Base-by-base conservation (phyloP, 1,140 invertebrate species). In the Philotrypesis tridentata region DNA sequence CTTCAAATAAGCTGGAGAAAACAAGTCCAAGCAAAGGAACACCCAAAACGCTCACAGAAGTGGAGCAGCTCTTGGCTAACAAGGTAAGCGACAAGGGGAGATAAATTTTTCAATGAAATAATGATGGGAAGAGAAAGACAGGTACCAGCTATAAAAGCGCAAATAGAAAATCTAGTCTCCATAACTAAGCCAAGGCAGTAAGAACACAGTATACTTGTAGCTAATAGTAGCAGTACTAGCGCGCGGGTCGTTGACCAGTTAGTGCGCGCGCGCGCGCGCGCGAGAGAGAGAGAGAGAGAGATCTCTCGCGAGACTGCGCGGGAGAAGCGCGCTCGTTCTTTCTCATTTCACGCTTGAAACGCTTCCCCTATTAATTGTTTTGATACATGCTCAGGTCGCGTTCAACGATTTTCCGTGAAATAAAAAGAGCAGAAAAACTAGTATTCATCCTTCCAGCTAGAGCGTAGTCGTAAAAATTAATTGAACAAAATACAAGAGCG, bases 51-150 rank as follows among this genome's bases (percentile, higher is more conserved):
- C 83, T 92, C 6, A 89, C 87, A 7, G 88, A 92, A 82, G 89
- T 90, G 7, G 91, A 92, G 70, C 89, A 89, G 71, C 70, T 91
- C 21, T 76, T 92, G 43, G 90, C 91, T 0, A 91, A 92, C 14
- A 92, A 90, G 85, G 91, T 90, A 86, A 85, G 83, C 23, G 6
- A n/a, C n/a, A n/a, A n/a, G n/a, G n/a, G n/a, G n/a, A n/a, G n/a
- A n/a, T n/a, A n/a, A n/a, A n/a, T n/a, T n/a, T n/a, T n/a, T n/a
- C n/a, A n/a, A n/a, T n/a, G n/a, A n/a, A n/a, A n/a, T 48, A 48
- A 17, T 48, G 5, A 0, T 21, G 5, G 14, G 43, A 48, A 48
- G 17, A 70, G 27, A 9, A 70, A 5, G 1, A 23, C 33, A 17
- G 14, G n/a, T 43, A 14, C 23, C 68, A n/a, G 0, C 2, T 33